Base-by-base conservation (phyloP, 1,140 invertebrate genomes). In the Ganaspis sp. region DNA sequence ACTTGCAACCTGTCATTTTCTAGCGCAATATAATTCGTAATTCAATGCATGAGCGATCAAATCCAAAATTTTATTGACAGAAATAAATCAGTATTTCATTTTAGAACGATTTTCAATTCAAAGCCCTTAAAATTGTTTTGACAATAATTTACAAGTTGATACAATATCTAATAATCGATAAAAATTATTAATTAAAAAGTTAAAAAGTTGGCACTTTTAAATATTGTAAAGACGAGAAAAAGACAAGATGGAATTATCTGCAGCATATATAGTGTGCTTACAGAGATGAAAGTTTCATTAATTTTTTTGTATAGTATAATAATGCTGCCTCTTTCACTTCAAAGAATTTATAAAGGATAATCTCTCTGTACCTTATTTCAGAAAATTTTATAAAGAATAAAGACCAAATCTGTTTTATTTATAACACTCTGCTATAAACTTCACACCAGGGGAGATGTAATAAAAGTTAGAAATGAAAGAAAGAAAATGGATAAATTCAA, bases 1-100 rank as follows among this genome's bases (percentile, higher is more conserved):
- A 64, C 58, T 64, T 64, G 58, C 15, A 34, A 64, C 11, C 58
- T 34, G 58, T 64, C 23, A 64, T 64, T 64, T 29, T 12, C 54
- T 29, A 64, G 9, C 12, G 21, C 21, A 3, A 23, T 29, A 29
- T 64, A 26, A 64, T 15, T 64, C 54, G 21, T 23, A 64, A 29
- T 64, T 64, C 21, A 29, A 64, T 64, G 53, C 53, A 54, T 54
- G 45, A 49, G 15, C 4, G 4, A n/a, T 49, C 45, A 49, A 49
- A 6, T 17, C 15, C 19, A 23, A 54, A 23, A n/a, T 34, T 64
- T 4, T 23, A 58, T 58, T 11, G 17, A 4, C 17, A 15, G 12
- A n/a, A 49, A 49, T n/a, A 49, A 49, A 45, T 45, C 42, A 40
- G 3, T n/a, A n/a, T 2, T 17, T 49, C 6, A 17, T 49, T 49